Evolutionary conservation across 2,113 vertebrate genomes (phyloP).

Genomic region (Xiphophorus maculatus): DNA sequence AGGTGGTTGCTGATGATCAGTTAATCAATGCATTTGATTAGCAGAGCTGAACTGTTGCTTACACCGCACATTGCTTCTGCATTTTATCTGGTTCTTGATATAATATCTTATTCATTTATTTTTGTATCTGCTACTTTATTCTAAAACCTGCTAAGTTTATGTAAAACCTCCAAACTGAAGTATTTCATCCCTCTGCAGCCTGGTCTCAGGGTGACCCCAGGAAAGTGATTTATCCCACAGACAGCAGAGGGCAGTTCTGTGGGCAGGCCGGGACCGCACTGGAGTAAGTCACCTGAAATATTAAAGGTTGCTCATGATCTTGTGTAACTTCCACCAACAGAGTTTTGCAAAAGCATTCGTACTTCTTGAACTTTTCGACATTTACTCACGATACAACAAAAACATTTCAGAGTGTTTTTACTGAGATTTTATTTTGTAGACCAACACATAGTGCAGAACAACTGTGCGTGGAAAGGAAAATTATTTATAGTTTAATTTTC

Average conservation of each 20-base stretch:
- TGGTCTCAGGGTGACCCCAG: conserved; percentile 95
- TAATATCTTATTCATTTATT: not conserved
- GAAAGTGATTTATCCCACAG: conserved; percentile 93
- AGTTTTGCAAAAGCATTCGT: not conserved
- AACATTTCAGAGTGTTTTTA: not conserved
- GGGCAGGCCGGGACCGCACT: conserved; percentile 88
- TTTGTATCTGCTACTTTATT: not conserved
- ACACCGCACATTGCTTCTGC: too few species aligned
- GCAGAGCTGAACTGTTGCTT: not conserved
- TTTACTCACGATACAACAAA: not conserved
- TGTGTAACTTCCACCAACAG: not conserved
- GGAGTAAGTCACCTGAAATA: conserved; percentile 81
- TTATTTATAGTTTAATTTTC: not conserved
- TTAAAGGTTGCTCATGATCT: not conserved
- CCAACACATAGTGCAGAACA: not conserved
- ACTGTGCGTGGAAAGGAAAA: not conserved
- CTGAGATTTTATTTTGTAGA: not conserved
- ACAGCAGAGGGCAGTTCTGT: conserved; percentile 93
- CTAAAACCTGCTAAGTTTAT: not conserved
- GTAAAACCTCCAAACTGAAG: not conserved
- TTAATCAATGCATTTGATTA: not conserved
- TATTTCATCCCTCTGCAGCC: conserved; percentile 74
- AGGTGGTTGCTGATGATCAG: not conserved
- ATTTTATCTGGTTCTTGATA: not conserved
- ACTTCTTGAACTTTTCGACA: not conserved